Base-by-base conservation (phyloP, 2,797 vertebrate species). In the Miichthys miiuy region DNA sequence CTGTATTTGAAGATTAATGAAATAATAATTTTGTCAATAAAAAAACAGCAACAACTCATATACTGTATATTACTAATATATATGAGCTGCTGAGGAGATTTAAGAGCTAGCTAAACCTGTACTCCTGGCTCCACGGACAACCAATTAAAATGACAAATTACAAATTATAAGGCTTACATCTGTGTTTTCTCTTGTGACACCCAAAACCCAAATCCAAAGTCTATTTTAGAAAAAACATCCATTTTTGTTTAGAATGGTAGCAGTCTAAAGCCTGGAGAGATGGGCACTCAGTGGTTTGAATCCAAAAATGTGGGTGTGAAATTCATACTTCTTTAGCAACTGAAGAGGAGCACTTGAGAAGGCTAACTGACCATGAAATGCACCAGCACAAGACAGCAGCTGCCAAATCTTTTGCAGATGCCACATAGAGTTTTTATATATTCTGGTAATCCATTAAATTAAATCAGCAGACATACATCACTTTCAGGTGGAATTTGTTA, bases 121-220 rank as follows among this genome's bases (percentile, higher is more conserved):
- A 41, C 27, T 27, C 47, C 14, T 66, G 18, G 41, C 38, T 25
- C 54, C 30, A 16, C 8, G 50, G n/a, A 77, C 21, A 58, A 69
- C 54, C 17, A 12, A 25, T 17, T 57, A 46, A 25, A 62, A 62
- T 62, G 12, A 17, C 42, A 63, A 78, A 75, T 72, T 50, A 38
- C 25, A 72, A 78, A 75, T 72, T 50, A 38, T 27, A 68, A 41
- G 4, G 54, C 42, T 38, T 25, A 56, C 17, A 54, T 11, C 23
- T 63, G 25, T 42, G 65, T 70, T 84, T 61, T 71, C 34, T 47
- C 16, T 47, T 17, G 58, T 23, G 60, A 47, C 61, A 38, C 17
- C 54, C 30, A 67, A 1, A 81, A 34, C 66, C 13, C 61, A 63
- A 75, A 20, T 12, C 51, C 20, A 23, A 54, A 34, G 34, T 68